Evolutionary conservation across 1,140 invertebrate species (phyloP), one percentile per base, ranked within the genome.

Genomic region (Alviniconcha marisindica): DNA sequence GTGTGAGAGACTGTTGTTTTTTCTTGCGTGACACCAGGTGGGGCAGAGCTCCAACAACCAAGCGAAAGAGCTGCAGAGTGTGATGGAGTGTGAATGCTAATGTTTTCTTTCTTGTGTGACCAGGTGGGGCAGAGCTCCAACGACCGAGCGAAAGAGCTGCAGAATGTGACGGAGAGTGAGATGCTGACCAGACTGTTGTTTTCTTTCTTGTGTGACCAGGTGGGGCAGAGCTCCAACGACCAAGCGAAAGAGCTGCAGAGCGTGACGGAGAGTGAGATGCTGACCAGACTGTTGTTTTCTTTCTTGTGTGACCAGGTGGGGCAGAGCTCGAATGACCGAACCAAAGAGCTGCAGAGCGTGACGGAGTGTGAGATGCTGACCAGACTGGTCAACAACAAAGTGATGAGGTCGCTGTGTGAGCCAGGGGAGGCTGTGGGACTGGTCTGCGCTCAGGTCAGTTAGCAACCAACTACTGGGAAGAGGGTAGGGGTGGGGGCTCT

Each of bases 361-460:
- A 18, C 15, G 36, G 15, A 71, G 69, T 40, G 69, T 42, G 36
- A 71, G 2, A 40, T 36, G 33, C 69, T 71, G 36, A 38, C 69
- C 33, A 71, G n/a, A 51, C 73, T 76, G 56, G 94, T 99, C 82
- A 95, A 96, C 86, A 93, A 95, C 21, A 98, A 97, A 93, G 94
- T 95, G 48, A 95, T 98, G 89, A 95, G 95, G 86, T 95, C 96
- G 0, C 91, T 97, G 84, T 96, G 96, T 71, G 95, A 96, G 28
- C 97, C 98, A 1, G 99, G 99, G 2, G 99, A 99, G 93, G 96
- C 98, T 18, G 99, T 99, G 24, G 99, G 99, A 38, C 92, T 99
- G 36, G 93, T 99, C 79, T 98, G 98, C 31, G 98, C 98, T 33
- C 96, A 96, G 94, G 94, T 95, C 74, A 73, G 77, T 48, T n/a